Evolutionary conservation across 2,888 invertebrate genomes (phyloP).

Genomic region (Hesperia comma): DNA sequence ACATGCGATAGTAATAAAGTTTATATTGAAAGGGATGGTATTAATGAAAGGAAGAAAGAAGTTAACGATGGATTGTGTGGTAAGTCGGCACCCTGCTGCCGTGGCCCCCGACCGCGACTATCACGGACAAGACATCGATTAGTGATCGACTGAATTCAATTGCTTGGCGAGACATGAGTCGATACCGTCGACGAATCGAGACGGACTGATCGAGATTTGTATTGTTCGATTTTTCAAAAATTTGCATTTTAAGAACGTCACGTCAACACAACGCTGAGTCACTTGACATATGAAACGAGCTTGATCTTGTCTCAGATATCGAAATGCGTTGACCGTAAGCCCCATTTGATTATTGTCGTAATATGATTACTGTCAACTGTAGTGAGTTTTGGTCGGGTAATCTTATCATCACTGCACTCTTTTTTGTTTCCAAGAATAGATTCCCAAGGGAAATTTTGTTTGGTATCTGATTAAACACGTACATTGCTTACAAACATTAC

Average conservation of each 20-base stretch:
- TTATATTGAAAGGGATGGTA: conserved; percentile 67
- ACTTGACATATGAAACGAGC: conserved; percentile 79
- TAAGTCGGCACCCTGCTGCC: conserved; percentile 84
- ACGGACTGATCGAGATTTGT: conserved; percentile 76
- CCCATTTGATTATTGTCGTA: conserved; percentile 76
- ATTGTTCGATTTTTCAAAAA: conserved; percentile 81
- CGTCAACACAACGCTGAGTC: conserved; percentile 82
- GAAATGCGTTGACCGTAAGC: conserved; percentile 81
- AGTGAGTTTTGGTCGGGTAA: conserved; percentile 46
- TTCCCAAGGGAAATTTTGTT: conserved; percentile 12
- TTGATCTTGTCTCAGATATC: conserved; percentile 78
- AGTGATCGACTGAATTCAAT: conserved; percentile 84
- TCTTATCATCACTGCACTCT: conserved; percentile 32
- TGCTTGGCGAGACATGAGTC: conserved; percentile 79
- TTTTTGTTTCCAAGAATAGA: conserved; percentile 15
- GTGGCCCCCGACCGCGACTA: conserved; percentile 81
- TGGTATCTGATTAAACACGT: neutral
- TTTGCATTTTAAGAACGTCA: conserved; percentile 83
- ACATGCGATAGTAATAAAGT: conserved; percentile 64
- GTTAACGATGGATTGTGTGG: conserved; percentile 85
- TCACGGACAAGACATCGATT: conserved; percentile 84
- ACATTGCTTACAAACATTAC: too few species aligned
- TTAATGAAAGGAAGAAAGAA: conserved; percentile 83
- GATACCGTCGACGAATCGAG: conserved; percentile 77
- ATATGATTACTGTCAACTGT: conserved; percentile 79